A percentile compares a stretch with the other conserved stretches of the same genome.
phyloP scores from a whole-genome alignment of 2,888 invertebrate genomes.

The Syrphus vitripennis region DNA sequence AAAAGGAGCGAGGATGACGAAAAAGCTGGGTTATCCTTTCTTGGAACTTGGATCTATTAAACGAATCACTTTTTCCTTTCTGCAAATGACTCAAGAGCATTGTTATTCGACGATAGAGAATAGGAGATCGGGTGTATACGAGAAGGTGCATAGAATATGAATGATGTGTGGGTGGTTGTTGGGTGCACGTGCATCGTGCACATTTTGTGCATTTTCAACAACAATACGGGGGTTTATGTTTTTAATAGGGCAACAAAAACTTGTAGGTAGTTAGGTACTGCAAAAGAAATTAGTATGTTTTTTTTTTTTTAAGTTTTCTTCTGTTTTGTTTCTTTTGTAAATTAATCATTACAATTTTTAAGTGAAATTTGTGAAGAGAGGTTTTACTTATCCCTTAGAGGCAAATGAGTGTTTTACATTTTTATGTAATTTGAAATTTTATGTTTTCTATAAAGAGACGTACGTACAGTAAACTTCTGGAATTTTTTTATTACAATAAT shows the following conservation, averaged over 20 bases:
- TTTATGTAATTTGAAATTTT: not conserved
- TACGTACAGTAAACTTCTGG: not conserved
- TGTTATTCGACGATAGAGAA: slow-evolving; percentile 30
- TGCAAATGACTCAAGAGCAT: slow-evolving; percentile 49
- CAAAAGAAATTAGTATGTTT: slow-evolving; percentile 24
- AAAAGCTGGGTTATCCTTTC: slow-evolving; percentile 46
- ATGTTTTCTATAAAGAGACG: not conserved
- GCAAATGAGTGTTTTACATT: not conserved
- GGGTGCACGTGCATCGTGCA: not conserved
- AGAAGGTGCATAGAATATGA: not conserved
- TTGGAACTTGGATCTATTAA: slow-evolving; percentile 43
- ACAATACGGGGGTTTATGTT: slow-evolving; percentile 26
- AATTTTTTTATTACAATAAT: not conserved
- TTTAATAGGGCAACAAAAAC: slow-evolving; percentile 47
- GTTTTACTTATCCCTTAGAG: not conserved
- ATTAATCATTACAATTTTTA: slow-evolving; percentile 12
- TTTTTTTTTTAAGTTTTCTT: not conserved
- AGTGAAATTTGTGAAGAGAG: not conserved
- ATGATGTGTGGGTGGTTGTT: not conserved
- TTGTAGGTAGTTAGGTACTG: not conserved
- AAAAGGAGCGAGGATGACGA: slow-evolving; percentile 16
- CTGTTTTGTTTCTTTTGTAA: not conserved
- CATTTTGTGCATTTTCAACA: slow-evolving; percentile 29
- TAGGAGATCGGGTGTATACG: not conserved
- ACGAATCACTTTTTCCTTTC: slow-evolving; percentile 47